Evolutionary conservation across 1,140 invertebrate species (phyloP), one percentile per base, ranked within the genome.

Genomic region (Drosophila serrata): DNA sequence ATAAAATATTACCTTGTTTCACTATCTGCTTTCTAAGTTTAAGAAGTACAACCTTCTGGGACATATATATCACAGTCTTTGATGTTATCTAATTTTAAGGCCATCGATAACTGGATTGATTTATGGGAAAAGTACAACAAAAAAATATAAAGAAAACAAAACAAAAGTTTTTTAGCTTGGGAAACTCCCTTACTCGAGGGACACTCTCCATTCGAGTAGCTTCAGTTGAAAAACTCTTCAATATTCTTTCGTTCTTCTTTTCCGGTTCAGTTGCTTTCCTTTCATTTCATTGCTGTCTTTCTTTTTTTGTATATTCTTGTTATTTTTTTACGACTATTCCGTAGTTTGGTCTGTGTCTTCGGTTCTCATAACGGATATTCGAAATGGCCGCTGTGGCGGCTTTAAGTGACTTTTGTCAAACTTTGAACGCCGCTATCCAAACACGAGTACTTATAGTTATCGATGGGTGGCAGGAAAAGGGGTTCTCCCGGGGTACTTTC

Each of bases 331-430:
- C 5, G 13, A 37, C 13, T 24, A 22, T 22, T 56, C 45, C n/a
- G n/a, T 58, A 58, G 67, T 51, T 76, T 51, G 73, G 75, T 63
- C 65, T 58, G 59, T 51, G 43, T 29, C n/a, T n/a, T 72, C 53
- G 81, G 43, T 29, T 68, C 76, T 88, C 72, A 90, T 84, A 88
- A 90, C 85, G 80, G 84, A 88, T 90, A 88, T 84, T 84, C 82
- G 76, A 81, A 90, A 77, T 76, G 82, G 80, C 43, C 59, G 67
- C 69, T 73, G 81, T 49, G 74, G 76, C 80, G 86, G 85, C 73
- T 88, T 88, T 90, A 88, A 90, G 81, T 84, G 84, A 90, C 84
- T 88, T 88, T 88, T 84, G 85, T 90, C 86, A 79, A 90, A 88
- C 85, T 88, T 78, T 69, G 74, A 63, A 63, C 57, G 72, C 81